Percentiles rank a stretch among this genome's conserved stretches.
Conservation (phyloP, 2,888 invertebrate genomes). For the Eupithecia insigniata region DNA sequence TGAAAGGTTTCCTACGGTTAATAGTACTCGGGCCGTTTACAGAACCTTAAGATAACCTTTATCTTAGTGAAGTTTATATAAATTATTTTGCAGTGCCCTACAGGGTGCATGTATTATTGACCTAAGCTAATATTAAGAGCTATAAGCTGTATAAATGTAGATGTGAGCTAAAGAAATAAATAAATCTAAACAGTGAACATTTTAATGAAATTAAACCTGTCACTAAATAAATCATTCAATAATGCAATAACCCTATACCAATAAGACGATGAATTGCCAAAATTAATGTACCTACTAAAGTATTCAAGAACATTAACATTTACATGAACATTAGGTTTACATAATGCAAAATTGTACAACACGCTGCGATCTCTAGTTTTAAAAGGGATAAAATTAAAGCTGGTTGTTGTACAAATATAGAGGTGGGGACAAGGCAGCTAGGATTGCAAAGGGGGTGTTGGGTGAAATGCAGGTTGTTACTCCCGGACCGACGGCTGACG, state of each 20-base stretch:
- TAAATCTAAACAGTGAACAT: no score
- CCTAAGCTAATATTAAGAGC: no score
- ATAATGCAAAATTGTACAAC: background rate
- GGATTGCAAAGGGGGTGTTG: constrained; percentile 55
- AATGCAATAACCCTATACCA: background rate
- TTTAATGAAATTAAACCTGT: constrained; percentile 4
- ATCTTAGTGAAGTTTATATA: constrained; percentile 7
- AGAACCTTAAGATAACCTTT: constrained; percentile 28
- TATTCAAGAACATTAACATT: background rate
- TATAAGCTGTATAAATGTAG: no score
- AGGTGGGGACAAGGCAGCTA: constrained; percentile 58
- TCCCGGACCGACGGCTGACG: constrained; percentile 79
- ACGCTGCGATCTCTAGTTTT: constrained; percentile 15
- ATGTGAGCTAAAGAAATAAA: no score
- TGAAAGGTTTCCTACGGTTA: constrained; percentile 36
- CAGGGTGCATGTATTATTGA: no score
- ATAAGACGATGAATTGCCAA: background rate
- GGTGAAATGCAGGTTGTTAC: constrained; percentile 75
- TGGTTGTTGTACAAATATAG: constrained; percentile 48
- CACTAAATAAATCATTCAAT: background rate
- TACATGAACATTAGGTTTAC: background rate
- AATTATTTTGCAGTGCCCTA: no score
- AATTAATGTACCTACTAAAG: background rate
- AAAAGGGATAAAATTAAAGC: constrained; percentile 36
- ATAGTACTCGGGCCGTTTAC: constrained; percentile 27